Evolutionary conservation across 64 coral and sea anemone genomes (phyloP), one percentile per base, ranked within the genome.

Genomic region (Acropora yongei): DNA sequence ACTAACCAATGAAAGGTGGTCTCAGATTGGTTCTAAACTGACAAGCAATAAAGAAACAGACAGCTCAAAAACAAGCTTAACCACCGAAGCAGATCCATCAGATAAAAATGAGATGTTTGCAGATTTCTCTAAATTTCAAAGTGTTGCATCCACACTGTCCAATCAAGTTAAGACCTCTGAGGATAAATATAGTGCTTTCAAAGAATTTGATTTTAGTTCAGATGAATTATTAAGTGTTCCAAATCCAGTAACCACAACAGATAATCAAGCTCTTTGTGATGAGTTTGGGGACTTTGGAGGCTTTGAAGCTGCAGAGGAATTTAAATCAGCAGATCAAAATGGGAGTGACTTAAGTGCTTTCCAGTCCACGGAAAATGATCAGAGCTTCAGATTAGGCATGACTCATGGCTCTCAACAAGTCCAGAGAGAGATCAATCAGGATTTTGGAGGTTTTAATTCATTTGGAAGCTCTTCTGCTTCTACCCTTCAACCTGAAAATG

Each of bases 261-360:
- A 73, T 16, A 8, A 73, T 48, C 84, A 72, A 17, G 2, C 45
- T 57, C 10, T 4, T 49, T 71, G 77, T 77, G 86, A 88, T 57
- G 49, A 40, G 4, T 88, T 88, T 57, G 86, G 72, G 39, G 86
- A 88, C 49, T 88, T 88, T 88, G 75, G 71, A 57, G 72, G 86
- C 3, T 78, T 78, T 88, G 86, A 76, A 57, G 72, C 57, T 4
- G 48, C 86, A 19, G 72, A 75, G 9, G 48, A 75, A 76, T 57
- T 51, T 20, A 88, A 57, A 47, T 76, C 86, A 57, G 41, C 53
- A 30, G 30, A 30, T 30, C 30, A 30, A 12, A n/a, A 88, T 1
- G 43, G 58, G 9, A 44, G 6, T 88, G 86, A 88, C 49, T 88
- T 88, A 57, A 39, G 71, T 30, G 57, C 30, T 76, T 84, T 84